Evolutionary conservation across 23 tunicate genomes (phyloP).

Genomic region (Ascidia mentula): DNA sequence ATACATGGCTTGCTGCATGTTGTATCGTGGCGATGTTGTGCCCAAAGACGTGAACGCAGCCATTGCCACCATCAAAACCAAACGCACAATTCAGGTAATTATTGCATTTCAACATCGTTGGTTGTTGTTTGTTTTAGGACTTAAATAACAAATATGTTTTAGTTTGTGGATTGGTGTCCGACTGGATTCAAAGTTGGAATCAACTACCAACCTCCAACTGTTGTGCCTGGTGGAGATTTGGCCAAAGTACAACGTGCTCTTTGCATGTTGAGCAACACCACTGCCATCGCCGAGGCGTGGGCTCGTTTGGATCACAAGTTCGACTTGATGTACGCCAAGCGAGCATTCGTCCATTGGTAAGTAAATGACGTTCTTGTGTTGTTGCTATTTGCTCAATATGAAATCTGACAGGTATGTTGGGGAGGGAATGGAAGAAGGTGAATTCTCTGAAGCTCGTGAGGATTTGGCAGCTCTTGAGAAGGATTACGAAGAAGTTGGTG

Average conservation of each 20-base stretch:
- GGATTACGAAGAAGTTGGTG: constrained; percentile 98
- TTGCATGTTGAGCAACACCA: too few species aligned
- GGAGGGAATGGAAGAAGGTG: constrained; percentile 74
- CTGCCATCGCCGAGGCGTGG: too few species aligned
- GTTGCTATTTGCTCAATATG: not conserved
- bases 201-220: not conserved
- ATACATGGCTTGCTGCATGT: constrained; percentile 89
- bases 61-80: constrained; percentile 56
- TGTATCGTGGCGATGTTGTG: too few species aligned
- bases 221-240: not conserved
- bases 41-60: too few species aligned
- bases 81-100: constrained; percentile 56
- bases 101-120: too few species aligned
- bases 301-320: too few species aligned
- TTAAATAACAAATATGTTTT: too few species aligned
- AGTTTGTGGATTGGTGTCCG: too few species aligned
- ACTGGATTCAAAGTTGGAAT: not conserved
- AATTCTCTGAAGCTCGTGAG: constrained; percentile 98
- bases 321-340: constrained; percentile 4
- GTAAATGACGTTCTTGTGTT: not conserved
- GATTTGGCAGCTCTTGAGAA: constrained; percentile 98
- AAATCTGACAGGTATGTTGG: not conserved
- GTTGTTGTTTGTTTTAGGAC: too few species aligned
- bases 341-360: constrained; percentile 93
- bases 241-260: too few species aligned